phyloP scores from a whole-genome alignment of 1,140 invertebrate genomes.

The Dreissena rostriformis region DNA sequence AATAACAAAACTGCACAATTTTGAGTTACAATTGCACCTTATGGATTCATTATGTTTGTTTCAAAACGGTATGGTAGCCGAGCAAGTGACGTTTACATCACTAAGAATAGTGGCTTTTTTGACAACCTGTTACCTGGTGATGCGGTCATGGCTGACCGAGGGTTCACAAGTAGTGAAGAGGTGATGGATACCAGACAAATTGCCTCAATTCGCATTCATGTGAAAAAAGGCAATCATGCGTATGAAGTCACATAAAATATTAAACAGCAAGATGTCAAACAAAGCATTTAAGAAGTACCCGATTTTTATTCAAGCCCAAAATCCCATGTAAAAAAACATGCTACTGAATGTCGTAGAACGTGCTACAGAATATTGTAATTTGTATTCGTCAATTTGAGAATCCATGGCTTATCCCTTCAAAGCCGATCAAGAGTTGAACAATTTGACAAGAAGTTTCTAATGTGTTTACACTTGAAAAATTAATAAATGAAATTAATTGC shows the following conservation, averaged over 20 bases:
- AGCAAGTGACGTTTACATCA: constrained; percentile 44
- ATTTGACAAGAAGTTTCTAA: too few relatives aligned
- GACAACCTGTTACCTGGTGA: constrained; percentile 37
- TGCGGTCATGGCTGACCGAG: constrained; percentile 49
- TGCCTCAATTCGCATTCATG: constrained; percentile 48
- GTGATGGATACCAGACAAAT: constrained; percentile 36
- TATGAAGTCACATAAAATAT: constrained; percentile 12
- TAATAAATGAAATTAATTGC: too few relatives aligned
- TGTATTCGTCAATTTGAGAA: too few relatives aligned
- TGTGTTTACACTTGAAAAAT: too few relatives aligned
- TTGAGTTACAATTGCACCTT: constrained; percentile 71
- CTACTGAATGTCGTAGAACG: too few relatives aligned
- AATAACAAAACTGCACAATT: constrained; percentile 66
- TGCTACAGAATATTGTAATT: too few relatives aligned
- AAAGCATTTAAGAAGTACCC: constrained; percentile 14
- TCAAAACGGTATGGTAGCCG: constrained; percentile 38
- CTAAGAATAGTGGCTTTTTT: constrained; percentile 34
- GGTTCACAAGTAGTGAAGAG: constrained; percentile 55
- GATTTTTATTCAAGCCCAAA: too few relatives aligned
- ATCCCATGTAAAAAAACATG: too few relatives aligned
- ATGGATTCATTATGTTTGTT: too few relatives aligned
- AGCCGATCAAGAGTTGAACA: too few relatives aligned
- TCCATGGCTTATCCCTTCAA: too few relatives aligned
- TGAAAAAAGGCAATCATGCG: constrained; percentile 37
- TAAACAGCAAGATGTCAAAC: constrained; percentile 12